Base-by-base conservation (phyloP, 2,113 vertebrate species). In the Pomatorhinus ruficollis region DNA sequence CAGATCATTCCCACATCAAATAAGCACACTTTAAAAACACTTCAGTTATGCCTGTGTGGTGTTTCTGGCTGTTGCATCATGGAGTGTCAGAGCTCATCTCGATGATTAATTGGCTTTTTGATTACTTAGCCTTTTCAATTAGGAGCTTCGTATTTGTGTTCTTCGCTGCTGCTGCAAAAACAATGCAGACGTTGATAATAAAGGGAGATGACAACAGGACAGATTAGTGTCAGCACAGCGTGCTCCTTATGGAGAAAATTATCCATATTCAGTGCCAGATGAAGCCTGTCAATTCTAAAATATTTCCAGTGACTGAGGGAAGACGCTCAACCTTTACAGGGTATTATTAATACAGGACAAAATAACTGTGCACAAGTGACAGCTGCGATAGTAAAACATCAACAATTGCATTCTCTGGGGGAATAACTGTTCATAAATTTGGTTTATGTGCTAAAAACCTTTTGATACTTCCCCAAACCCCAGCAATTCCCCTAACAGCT, bases 41-140 rank as follows among this genome's bases (percentile, higher is more conserved):
- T 87, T 87, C 66, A 81, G 74, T 89, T 95, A 5, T 27, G 87
- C 59, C 24, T 88, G 11, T 75, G 81, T 93, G 93, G 87, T 80
- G 49, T 96, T 95, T 97, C 94, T 94, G 70, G 83, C 89, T 86
- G 42, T 98, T 97, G 94, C 96, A 97, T 98, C 96, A 95, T 42
- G 27, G 90, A 83, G 86, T 93, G 87, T 95, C 88, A 61, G 86
- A 86, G 93, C 93, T 97, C 96, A 92, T 98, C 97, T 97, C 54
- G 92, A 42, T 98, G 97, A 98, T 98, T 98, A 98, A 98, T 98
- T 98, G 97, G 80, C 96, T 97, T 97, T 98, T 97, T 97, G 96
- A 97, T 98, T 98, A 92, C 92, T 90, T 97, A 77, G 93, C 95
- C 96, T 97, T 97, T 96, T 96, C 97, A 97, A 83, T 98, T 98